phyloP scores from a whole-genome alignment of 2,113 vertebrate species.

The Sardina pilchardus region DNA sequence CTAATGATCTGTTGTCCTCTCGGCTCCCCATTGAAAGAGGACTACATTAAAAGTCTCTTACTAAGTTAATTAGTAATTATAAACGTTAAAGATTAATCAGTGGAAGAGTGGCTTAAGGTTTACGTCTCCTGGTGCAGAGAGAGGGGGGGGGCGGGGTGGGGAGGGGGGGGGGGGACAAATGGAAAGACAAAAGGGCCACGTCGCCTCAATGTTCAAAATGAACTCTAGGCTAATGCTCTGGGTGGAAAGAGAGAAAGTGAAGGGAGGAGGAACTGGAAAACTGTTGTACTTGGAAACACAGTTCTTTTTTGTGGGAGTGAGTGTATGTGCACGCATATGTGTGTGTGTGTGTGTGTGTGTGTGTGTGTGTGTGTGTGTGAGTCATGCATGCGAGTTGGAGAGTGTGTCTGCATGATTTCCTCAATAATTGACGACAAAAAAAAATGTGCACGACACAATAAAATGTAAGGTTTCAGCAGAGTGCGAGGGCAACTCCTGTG shows the following conservation, averaged over 20 bases:
- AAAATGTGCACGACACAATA: background rate
- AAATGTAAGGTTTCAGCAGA: background rate
- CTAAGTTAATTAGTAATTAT: constrained; percentile 99
- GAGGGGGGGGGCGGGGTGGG: constrained; percentile 45
- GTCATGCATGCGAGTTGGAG: background rate
- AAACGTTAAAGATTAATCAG: constrained; percentile 98
- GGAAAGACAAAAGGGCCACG: constrained; percentile 75
- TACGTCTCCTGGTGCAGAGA: constrained; percentile 81
- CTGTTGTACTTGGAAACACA: constrained; percentile 13
- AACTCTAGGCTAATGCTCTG: constrained; percentile 40
- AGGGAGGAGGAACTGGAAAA: constrained; percentile 35
- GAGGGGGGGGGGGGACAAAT: constrained; percentile 21
- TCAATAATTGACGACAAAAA: background rate
- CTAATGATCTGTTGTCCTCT: constrained; percentile 87
- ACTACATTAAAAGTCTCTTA: constrained; percentile 90
- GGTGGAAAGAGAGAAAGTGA: constrained; percentile 49
- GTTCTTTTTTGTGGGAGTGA: background rate
- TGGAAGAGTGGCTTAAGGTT: constrained; percentile 90
- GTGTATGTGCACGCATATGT: background rate
- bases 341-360: background rate
- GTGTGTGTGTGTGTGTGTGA: background rate
- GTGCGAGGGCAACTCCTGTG: background rate
- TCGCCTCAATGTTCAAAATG: constrained; percentile 72
- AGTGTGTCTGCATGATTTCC: background rate
- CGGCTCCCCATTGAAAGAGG: constrained; percentile 81